These are phyloP conservation scores for Ectemnius continuus DNA, from an alignment of 2,888 invertebrate species.

Conservation along the genomic window DNA sequence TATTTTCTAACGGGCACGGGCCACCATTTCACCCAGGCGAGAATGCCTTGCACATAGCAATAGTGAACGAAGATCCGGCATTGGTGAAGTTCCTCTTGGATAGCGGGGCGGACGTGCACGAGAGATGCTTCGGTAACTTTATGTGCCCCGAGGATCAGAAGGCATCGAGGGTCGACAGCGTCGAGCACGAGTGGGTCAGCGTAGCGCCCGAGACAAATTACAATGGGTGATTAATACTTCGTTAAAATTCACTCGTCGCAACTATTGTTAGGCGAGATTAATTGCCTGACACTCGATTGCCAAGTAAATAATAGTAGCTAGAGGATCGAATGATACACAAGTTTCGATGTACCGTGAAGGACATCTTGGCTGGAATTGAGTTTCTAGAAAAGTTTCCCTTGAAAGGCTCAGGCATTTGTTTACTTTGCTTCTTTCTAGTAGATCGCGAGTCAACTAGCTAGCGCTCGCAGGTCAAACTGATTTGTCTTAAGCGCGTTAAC, in stretches of 20 bases:
- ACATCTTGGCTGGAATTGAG: no score
- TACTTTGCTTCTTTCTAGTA: no score
- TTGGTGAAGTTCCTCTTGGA: conserved; percentile 97
- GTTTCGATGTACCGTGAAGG: no score
- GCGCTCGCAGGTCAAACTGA: no score
- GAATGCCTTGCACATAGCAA: conserved; percentile 97
- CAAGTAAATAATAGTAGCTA: not conserved
- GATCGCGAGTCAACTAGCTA: no score
- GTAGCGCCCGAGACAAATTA: conserved; percentile 90
- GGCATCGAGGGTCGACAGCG: conserved; percentile 89
- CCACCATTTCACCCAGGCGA: conserved; percentile 83
- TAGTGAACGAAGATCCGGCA: conserved; percentile 98
- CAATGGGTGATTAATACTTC: conserved; percentile 82
- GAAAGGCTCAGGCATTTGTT: no score
- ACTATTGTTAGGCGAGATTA: not conserved
- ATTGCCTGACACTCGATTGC: not conserved
- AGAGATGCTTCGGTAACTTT: conserved; percentile 96
- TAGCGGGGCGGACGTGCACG: conserved; percentile 93
- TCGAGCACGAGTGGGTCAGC: conserved; percentile 95
- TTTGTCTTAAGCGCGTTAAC: not conserved
- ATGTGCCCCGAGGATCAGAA: conserved; percentile 99
- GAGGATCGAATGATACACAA: not conserved
- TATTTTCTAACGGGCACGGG: not conserved
- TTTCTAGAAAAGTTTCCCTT: no score
- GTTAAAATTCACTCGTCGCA: not conserved